phyloP scores from a whole-genome alignment of 2,797 vertebrate species.

The Monodelphis domestica region DNA sequence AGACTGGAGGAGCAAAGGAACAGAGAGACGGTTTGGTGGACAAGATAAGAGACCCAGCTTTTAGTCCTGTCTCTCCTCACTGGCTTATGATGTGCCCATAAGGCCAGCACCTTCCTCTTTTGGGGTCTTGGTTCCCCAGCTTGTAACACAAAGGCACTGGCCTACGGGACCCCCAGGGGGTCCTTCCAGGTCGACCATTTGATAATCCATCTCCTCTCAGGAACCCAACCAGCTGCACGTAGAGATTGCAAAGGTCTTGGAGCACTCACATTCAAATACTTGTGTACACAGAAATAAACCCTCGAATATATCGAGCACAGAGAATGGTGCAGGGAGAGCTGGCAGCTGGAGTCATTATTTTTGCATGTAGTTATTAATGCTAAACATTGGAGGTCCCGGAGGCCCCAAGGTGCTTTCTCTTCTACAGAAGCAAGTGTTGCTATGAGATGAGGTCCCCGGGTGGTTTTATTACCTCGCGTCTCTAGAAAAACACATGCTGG shows the following conservation, averaged over 20 bases:
- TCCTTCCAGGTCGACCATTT: neutral
- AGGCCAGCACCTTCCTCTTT: neutral
- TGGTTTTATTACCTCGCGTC: slow-evolving; percentile 59
- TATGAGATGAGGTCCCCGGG: neutral
- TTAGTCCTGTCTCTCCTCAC: neutral
- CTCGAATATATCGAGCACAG: slow-evolving; percentile 39
- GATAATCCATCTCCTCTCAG: neutral
- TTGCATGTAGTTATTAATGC: slow-evolving; percentile 42
- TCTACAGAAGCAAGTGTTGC: slow-evolving; percentile 12
- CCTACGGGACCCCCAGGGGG: neutral
- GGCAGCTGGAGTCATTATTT: slow-evolving; percentile 4
- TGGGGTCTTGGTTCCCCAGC: neutral
- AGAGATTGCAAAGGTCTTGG: slow-evolving; percentile 32
- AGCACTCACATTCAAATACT: neutral
- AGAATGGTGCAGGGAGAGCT: slow-evolving; percentile 23
- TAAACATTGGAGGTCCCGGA: slow-evolving; percentile 1
- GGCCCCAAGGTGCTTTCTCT: slow-evolving; percentile 38
- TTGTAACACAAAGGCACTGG: neutral
- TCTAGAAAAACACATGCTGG: slow-evolving; percentile 45
- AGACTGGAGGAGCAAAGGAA: neutral
- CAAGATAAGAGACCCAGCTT: too few species aligned
- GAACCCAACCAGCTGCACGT: neutral
- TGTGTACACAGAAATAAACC: neutral
- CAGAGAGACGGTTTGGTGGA: neutral
- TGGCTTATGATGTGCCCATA: neutral